These are phyloP conservation scores for Mizuhopecten yessoensis DNA, from an alignment of 1,140 invertebrate genomes.

Conservation along the genomic window DNA sequence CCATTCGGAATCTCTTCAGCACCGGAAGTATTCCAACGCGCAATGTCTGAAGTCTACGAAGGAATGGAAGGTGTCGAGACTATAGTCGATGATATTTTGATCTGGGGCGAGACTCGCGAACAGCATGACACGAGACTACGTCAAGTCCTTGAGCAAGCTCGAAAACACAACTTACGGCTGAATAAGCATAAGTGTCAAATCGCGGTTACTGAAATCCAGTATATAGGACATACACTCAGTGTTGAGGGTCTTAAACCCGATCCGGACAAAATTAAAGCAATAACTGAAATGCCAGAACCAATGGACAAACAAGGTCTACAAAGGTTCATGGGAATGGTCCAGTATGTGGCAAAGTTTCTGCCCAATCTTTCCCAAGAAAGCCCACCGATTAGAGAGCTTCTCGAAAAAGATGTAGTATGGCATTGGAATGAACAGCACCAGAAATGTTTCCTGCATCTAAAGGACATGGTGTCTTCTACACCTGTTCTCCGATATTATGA, in stretches of 20 bases:
- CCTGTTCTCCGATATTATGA: conserved; percentile 55
- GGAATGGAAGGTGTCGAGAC: too few relatives aligned
- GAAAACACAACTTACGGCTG: too few relatives aligned
- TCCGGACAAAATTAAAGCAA: conserved; percentile 64
- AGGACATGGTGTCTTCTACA: neutral
- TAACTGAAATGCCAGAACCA: conserved; percentile 69
- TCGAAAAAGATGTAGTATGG: conserved; percentile 49
- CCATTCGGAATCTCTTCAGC: too few relatives aligned
- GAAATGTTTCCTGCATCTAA: conserved; percentile 43
- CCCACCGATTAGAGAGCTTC: conserved; percentile 54
- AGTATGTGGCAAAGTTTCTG: conserved; percentile 64
- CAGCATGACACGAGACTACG: too few relatives aligned
- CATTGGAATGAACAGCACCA: conserved; percentile 50
- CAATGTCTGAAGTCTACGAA: too few relatives aligned
- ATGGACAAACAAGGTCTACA: conserved; percentile 59
- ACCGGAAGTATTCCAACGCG: too few relatives aligned
- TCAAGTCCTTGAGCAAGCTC: too few relatives aligned
- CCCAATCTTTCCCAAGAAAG: conserved; percentile 78
- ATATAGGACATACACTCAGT: too few relatives aligned
- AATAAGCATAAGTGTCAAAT: too few relatives aligned
- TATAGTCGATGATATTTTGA: too few relatives aligned
- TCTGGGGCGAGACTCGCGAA: too few relatives aligned
- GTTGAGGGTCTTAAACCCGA: conserved; percentile 46
- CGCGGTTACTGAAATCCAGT: too few relatives aligned
- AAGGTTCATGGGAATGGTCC: conserved; percentile 41